A percentile compares a stretch with the other conserved stretches of the same genome.
Conservation (phyloP, 2,888 invertebrate genomes). For the Eremobia ochroleuca region DNA sequence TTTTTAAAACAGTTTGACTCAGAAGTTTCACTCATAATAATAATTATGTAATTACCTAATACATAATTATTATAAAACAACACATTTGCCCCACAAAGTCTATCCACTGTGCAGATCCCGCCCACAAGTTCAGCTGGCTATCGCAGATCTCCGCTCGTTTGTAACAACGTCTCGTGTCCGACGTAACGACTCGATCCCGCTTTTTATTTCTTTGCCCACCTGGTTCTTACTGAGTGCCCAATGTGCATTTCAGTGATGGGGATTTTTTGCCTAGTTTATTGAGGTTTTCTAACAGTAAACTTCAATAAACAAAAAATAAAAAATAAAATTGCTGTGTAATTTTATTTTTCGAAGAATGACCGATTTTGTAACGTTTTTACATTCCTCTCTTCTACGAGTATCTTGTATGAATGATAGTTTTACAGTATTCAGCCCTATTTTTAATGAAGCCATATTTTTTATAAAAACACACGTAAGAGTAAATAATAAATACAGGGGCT, state of each 20-base stretch:
- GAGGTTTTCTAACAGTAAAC: conserved; percentile 27
- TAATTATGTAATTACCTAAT: too few species aligned
- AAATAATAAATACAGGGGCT: neutral
- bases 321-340: conserved; percentile 35
- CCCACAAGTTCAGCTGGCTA: conserved; percentile 68
- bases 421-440: neutral
- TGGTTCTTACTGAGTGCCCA: conserved; percentile 68
- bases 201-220: conserved; percentile 70
- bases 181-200: conserved; percentile 67
- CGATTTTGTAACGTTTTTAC: too few species aligned
- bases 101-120: conserved; percentile 62
- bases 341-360: conserved; percentile 3
- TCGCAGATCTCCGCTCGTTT: conserved; percentile 72
- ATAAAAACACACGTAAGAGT: neutral
- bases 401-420: neutral
- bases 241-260: conserved; percentile 54
- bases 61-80: neutral
- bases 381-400: neutral
- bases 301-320: too few species aligned
- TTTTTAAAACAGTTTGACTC: neutral
- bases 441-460: neutral
- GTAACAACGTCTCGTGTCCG: conserved; percentile 68
- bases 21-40: too few species aligned
- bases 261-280: conserved; percentile 50
- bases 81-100: neutral